Evolutionary conservation across 2,797 vertebrate genomes (phyloP).

Genomic region (Coilia nasus): DNA sequence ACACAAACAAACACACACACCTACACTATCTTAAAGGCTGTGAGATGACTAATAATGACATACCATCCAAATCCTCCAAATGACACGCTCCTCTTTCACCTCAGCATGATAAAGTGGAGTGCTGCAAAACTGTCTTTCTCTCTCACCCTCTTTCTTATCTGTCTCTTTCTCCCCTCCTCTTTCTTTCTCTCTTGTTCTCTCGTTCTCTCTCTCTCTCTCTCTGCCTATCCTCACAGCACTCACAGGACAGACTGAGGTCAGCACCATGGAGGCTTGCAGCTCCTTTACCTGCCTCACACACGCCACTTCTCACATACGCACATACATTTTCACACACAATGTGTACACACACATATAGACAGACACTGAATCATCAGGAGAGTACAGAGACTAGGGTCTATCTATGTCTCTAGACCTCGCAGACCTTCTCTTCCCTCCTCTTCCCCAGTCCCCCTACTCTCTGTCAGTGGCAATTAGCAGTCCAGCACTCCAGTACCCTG

Average conservation of each 20-base stretch:
- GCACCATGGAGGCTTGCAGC: neutral
- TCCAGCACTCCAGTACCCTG: constrained; percentile 8
- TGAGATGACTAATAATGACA: constrained; percentile 61
- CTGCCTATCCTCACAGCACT: neutral
- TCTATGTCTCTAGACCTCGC: neutral
- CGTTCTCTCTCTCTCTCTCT: too few species aligned
- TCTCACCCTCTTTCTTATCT: neutral
- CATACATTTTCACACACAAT: neutral
- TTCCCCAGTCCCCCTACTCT: too few species aligned
- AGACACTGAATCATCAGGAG: neutral
- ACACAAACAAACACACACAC: neutral
- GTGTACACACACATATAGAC: neutral
- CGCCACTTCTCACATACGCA: neutral
- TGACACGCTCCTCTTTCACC: constrained; percentile 91
- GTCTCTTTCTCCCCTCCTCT: too few species aligned
- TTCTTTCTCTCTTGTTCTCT: too few species aligned
- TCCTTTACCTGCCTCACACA: neutral
- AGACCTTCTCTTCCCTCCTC: neutral
- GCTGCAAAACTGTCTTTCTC: constrained; percentile 15
- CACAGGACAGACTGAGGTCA: constrained; percentile 7
- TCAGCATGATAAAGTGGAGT: constrained; percentile 78
- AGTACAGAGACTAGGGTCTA: neutral
- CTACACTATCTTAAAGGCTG: neutral
- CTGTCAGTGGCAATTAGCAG: constrained; percentile 38
- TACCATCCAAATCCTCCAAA: constrained; percentile 96